A percentile compares a stretch with the other conserved stretches of the same genome.
These are phyloP conservation scores for Epinotia demarniana DNA, from an alignment of 2,888 invertebrate species.

Conservation along the genomic window DNA sequence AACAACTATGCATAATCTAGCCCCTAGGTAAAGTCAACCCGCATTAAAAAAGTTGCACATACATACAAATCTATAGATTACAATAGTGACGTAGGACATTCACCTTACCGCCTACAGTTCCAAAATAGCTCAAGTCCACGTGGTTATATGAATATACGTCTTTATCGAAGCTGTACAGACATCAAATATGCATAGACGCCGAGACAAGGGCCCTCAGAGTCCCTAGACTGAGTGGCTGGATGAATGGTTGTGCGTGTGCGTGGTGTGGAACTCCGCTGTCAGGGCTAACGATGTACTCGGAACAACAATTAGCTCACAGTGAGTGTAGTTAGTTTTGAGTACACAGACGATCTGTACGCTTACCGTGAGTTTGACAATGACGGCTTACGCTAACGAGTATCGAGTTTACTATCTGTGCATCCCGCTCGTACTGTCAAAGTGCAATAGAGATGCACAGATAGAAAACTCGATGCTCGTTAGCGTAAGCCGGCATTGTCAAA, in stretches of 20 bases:
- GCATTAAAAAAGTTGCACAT: not conserved
- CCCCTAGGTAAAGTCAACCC: not conserved
- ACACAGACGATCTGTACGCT: not conserved
- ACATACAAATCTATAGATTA: not conserved
- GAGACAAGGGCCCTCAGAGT: conserved; percentile 49
- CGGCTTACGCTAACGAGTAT: no score
- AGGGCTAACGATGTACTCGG: conserved; percentile 51
- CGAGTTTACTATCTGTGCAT: no score
- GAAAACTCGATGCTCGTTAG: no score
- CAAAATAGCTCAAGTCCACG: not conserved
- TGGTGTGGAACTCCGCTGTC: conserved; percentile 49
- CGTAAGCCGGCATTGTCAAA: no score
- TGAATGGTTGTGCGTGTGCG: conserved; percentile 48
- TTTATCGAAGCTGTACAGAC: conserved; percentile 8
- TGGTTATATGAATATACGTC: not conserved
- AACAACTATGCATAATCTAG: no score
- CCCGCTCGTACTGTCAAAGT: no score
- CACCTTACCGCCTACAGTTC: not conserved
- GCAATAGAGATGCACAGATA: no score
- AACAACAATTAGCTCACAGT: not conserved
- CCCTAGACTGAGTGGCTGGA: conserved; percentile 49
- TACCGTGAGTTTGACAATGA: no score
- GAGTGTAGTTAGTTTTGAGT: not conserved
- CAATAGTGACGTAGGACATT: conserved; percentile 14
- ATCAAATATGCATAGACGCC: conserved; percentile 41